Evolutionary conservation across 2,113 vertebrate genomes (phyloP).

Genomic region (Crypturellus undulatus): DNA sequence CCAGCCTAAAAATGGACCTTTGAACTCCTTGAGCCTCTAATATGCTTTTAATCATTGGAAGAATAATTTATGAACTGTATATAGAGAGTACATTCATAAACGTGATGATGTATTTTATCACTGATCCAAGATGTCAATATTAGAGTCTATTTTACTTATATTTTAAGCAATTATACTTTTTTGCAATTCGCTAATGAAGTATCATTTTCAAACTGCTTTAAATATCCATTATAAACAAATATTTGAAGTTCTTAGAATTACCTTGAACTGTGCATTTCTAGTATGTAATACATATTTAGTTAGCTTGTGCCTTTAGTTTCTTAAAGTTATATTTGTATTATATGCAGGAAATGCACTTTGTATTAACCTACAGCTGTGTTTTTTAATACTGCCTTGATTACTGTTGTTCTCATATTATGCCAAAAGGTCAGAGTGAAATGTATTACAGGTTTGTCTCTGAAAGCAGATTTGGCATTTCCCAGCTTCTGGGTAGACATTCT

Average conservation of each 20-base stretch:
- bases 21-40: conserved; percentile 73
- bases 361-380: conserved; percentile 77
- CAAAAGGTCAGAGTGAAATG: conserved; percentile 72
- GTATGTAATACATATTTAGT: conserved; percentile 85
- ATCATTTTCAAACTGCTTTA: conserved; percentile 80
- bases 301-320: conserved; percentile 85
- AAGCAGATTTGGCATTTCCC: conserved; percentile 49
- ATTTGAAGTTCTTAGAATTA: conserved; percentile 77
- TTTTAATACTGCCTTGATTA: conserved; percentile 83
- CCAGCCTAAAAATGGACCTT: conserved; percentile 79
- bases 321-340: conserved; percentile 83
- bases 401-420: conserved; percentile 75
- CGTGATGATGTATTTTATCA: conserved; percentile 79
- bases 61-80: conserved; percentile 78
- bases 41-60: conserved; percentile 76
- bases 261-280: conserved; percentile 83
- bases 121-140: conserved; percentile 78
- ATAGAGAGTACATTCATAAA: conserved; percentile 78
- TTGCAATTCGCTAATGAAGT: conserved; percentile 74
- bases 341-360: conserved; percentile 84
- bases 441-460: conserved; percentile 43
- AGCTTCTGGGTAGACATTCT: conserved; percentile 51
- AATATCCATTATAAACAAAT: conserved; percentile 77
- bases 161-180: conserved; percentile 79
- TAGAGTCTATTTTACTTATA: conserved; percentile 81